Percentiles rank a stretch among this genome's conserved stretches.
Conservation (phyloP, 1,140 invertebrate species). For the Drosophila lacteicornis region DNA sequence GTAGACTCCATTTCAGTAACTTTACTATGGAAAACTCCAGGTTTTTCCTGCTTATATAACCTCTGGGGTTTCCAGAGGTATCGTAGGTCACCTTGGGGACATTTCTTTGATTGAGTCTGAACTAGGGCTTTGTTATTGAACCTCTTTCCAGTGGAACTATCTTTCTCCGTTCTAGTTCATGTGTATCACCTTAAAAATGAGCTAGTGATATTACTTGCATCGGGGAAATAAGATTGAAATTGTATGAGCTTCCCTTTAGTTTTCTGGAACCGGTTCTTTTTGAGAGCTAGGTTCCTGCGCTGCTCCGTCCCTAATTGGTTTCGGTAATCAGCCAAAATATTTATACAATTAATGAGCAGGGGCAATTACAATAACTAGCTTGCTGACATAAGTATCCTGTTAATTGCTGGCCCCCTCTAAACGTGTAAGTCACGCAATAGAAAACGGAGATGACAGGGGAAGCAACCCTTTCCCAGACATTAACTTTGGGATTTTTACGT, state of each 20-base stretch:
- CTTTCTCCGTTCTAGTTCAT: slow-evolving; percentile 23
- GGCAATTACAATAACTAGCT: slow-evolving; percentile 74
- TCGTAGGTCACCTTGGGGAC: background rate
- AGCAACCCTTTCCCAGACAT: background rate
- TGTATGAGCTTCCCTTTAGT: background rate
- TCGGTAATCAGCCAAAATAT: slow-evolving; percentile 59
- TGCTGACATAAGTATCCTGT: slow-evolving; percentile 45
- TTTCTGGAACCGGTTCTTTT: slow-evolving; percentile 51
- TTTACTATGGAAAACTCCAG: no score
- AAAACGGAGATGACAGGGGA: background rate
- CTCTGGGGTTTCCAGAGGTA: background rate
- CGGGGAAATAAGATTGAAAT: background rate
- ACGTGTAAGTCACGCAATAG: slow-evolving; percentile 58
- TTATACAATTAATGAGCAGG: slow-evolving; percentile 47
- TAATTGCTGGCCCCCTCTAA: slow-evolving; percentile 33
- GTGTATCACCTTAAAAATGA: background rate
- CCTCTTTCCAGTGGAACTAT: slow-evolving; percentile 6
- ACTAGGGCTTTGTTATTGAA: slow-evolving; percentile 26
- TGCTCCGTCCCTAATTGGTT: slow-evolving; percentile 44
- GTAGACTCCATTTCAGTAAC: slow-evolving; percentile 37
- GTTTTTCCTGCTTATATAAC: slow-evolving; percentile 66
- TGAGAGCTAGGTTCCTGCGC: background rate
- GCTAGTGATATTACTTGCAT: background rate
- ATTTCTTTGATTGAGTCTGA: background rate
- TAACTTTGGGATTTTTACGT: background rate